Evolutionary conservation across 2,113 vertebrate species (phyloP), one percentile per base, ranked within the genome.

Genomic region (Morphnarchus princeps): DNA sequence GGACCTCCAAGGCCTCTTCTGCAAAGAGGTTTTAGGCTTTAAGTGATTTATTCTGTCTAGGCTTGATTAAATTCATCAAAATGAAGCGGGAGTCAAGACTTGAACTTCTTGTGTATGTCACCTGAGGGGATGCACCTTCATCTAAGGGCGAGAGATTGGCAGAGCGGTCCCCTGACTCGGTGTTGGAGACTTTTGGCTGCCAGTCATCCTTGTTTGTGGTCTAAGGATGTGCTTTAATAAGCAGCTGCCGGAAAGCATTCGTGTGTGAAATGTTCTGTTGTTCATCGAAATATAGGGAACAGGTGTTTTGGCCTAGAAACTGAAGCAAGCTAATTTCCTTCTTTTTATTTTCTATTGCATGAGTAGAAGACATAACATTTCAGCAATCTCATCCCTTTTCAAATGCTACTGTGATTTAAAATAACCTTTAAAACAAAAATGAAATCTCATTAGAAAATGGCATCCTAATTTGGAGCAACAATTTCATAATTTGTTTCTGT

Each of bases 381-480:
- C 65, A 38, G 81, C 87, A 42, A 16, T 29, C 81, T 74, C 52
- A 16, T 55, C 73, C 65, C 72, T 84, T 82, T n/a, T 52, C 76
- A 61, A 57, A 67, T 7, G 4, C 86, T 43, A 9, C 72, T 0
- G 7, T 63, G 86, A 59, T 96, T 91, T 65, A 36, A 92, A 72
- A 49, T 96, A 96, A 96, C 96, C 96, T 97, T 97, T 97, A 7
- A 26, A 87, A 26, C 52, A 57, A 87, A 95, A 61, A 71, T 19
- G 76, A 49, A 69, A 54, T 49, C 94, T 87, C 89, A 31, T 97
- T 96, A 94, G 83, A 74, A 97, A 97, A 97, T 97, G 89, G 86
- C 97, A 96, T 40, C 89, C 80, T 87, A 47, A 95, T 97, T 93
- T 97, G 90, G 72, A 96, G 91, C 40, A 67, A 57, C 63, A 32